Percentiles rank a stretch among this genome's conserved stretches.
Evolutionary conservation across 2,797 vertebrate genomes (phyloP).

Genomic region (Hirundo rustica): DNA sequence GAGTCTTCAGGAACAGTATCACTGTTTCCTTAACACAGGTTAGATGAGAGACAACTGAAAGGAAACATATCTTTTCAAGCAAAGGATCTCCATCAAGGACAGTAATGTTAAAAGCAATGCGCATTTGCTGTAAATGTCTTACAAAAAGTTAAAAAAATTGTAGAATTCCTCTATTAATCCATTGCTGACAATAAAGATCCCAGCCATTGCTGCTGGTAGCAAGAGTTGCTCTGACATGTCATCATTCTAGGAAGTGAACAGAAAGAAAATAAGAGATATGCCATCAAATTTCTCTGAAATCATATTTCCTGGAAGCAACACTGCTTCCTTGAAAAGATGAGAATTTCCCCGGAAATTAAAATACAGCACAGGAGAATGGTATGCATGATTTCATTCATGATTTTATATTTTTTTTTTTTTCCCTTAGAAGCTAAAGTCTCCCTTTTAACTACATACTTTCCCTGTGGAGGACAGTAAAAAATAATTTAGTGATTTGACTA

Average conservation of each 20-base stretch:
- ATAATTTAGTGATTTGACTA: background rate
- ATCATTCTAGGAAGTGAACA: background rate
- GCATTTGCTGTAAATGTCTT: background rate
- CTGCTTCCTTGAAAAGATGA: background rate
- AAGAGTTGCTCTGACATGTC: background rate
- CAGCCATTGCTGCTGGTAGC: background rate
- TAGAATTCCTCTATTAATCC: background rate
- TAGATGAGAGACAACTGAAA: background rate
- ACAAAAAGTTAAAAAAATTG: background rate
- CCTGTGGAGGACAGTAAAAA: background rate
- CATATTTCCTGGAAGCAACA: background rate
- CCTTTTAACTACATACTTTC: background rate
- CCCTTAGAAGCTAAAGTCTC: background rate
- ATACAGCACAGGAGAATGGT: background rate
- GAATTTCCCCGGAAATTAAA: background rate
- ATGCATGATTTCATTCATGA: background rate
- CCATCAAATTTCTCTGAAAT: background rate
- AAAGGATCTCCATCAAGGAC: background rate
- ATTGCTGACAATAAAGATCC: background rate
- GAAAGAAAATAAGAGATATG: background rate
- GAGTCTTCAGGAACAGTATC: rapidly evolving
- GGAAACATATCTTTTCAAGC: background rate
- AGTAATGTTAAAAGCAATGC: background rate
- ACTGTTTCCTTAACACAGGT: background rate
- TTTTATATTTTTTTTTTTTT: background rate